Base-by-base conservation (phyloP, 2,888 invertebrate genomes). In the Oscheius onirici region DNA sequence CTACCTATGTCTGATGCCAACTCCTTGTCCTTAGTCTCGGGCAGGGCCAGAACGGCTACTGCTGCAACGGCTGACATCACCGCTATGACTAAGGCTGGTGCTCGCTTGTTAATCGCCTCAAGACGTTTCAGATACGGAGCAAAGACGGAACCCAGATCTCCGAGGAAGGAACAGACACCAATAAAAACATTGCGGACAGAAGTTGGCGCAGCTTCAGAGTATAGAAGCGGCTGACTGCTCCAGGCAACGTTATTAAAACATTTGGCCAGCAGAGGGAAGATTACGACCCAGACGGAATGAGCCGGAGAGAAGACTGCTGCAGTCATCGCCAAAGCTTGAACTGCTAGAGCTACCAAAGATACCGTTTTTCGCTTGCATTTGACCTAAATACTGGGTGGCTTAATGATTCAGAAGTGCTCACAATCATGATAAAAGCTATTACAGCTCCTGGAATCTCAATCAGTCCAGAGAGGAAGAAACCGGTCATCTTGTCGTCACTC, bases 381-480 rank as follows among this genome's bases (percentile, higher is more conserved):
- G n/a, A 55, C 20, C 68, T 68, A 22, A 60, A 63, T 49, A 22
- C 8, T 20, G n/a, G n/a, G n/a, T 24, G 20, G 17, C 15, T 20
- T 3, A 24, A 52, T 3, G 5, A 24, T 52, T 6, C 6, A 52
- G 13, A 22, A 24, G 22, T 0, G 26, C 28, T 28, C 13, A 76
- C 61, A 3, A 83, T 68, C 40, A 80, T 69, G 46, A 72, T 41
- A 2, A 79, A 73, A 11, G 80, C 75, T 11, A 83, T 34, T 34
- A 84, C 44, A 3, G 82, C 85, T 17, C 85, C 85, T 2, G 86
- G 86, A 3, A 86, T 66, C 70, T 86, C 86, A 10, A 86, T 80
- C 8, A 82, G 26, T 22, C 86, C 87, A 6, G 86, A 87, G 10
- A 87, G 75, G 71, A 87, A 86, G 72, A 84, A 87, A 34, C 87